These are phyloP conservation scores for Anoplopoma fimbria DNA, from an alignment of 2,113 vertebrate genomes.

Conservation along the genomic window DNA sequence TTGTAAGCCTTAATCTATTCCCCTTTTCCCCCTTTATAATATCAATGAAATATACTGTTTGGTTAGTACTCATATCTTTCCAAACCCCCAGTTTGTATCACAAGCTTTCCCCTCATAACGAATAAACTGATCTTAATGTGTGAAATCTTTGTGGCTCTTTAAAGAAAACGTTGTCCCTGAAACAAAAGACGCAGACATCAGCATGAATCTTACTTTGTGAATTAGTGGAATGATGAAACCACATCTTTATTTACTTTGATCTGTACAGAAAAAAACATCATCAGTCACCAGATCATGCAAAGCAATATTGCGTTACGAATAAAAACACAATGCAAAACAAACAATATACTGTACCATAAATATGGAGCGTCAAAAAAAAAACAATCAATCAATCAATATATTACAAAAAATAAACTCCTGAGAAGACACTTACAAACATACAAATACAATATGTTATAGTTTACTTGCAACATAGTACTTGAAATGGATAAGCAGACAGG, in stretches of 20 bases:
- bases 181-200: constrained; percentile 24
- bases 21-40: neutral
- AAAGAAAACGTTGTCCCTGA: neutral
- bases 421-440: constrained; percentile 74
- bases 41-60: neutral
- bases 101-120: neutral
- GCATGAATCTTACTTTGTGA: constrained; percentile 47
- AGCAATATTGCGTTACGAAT: constrained; percentile 82
- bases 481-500: constrained; percentile 68
- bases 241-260: constrained; percentile 85
- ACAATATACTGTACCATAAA: constrained; percentile 77
- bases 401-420: constrained; percentile 84
- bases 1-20: no score
- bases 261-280: constrained; percentile 80
- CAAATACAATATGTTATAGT: constrained; percentile 75
- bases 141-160: neutral
- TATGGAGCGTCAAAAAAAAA: constrained; percentile 79
- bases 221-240: constrained; percentile 78
- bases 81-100: neutral
- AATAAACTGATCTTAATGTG: neutral
- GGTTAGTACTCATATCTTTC: neutral
- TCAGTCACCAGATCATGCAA: constrained; percentile 85
- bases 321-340: constrained; percentile 83
- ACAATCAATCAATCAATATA: constrained; percentile 72
- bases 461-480: constrained; percentile 71